These are phyloP conservation scores for Cygnus olor DNA, from an alignment of 2,797 vertebrate species.

Conservation along the genomic window DNA sequence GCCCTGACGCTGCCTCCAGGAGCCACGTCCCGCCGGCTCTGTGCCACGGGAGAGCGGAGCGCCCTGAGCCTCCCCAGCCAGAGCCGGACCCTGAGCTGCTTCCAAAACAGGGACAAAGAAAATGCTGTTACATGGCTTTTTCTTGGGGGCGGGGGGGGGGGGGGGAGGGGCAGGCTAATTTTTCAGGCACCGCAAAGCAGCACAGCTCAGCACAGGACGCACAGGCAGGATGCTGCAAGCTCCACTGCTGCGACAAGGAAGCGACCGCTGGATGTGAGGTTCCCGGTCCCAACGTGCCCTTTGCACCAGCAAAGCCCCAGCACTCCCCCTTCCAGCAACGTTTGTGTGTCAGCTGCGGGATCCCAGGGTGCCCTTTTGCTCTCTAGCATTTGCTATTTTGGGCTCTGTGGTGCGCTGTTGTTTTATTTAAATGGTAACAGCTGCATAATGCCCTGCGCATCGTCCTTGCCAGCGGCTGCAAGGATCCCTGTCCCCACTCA, in stretches of 20 bases:
- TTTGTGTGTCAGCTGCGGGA: too few species aligned
- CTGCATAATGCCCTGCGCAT: not conserved
- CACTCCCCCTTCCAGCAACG: rapidly evolving
- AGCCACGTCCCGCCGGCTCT: not conserved
- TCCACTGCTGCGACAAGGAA: not conserved
- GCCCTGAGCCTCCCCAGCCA: not conserved
- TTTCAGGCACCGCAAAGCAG: rapidly evolving
- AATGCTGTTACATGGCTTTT: too few species aligned
- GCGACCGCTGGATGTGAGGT: not conserved
- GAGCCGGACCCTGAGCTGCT: not conserved
- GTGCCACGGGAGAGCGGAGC: not conserved
- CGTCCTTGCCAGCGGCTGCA: too few species aligned
- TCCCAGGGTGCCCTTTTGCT: not conserved
- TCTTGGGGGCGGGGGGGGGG: not conserved
- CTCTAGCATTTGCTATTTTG: not conserved
- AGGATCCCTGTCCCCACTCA: not conserved
- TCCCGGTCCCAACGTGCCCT: not conserved
- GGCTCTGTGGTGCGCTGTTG: not conserved
- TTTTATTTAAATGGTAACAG: rapidly evolving
- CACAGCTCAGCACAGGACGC: rapidly evolving
- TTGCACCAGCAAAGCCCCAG: not conserved
- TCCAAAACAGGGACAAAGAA: not conserved
- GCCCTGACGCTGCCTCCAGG: not conserved
- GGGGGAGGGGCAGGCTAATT: too few species aligned
- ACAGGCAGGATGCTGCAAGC: not conserved